Base-by-base conservation (phyloP, 2,888 invertebrate species). In the Pandemis cinnamomeana region DNA sequence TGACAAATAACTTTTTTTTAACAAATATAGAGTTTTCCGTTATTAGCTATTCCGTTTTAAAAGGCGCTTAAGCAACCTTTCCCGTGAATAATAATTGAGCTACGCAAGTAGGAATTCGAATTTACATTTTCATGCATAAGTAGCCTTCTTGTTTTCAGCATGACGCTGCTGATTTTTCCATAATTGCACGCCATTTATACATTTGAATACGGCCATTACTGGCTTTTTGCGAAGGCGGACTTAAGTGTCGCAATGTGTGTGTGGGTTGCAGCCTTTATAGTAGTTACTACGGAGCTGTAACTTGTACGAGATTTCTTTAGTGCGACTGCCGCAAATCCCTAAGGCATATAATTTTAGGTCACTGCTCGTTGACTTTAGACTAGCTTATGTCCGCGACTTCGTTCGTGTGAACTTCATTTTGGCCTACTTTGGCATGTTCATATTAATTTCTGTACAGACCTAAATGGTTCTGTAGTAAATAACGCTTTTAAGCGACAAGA, bases 101-200 rank as follows among this genome's bases (percentile, higher is more conserved):
- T 55, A 55, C 20, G 20, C 58, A 27, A 71, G 67, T 75, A 75
- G 44, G 69, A 76, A 80, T 81, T 78, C 78, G 83, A 82, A 86
- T 87, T 83, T 82, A 79, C 82, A 84, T 86, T 82, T 74, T 84
- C 82, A 81, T 85, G 84, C 79, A 79, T 82, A 80, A 80, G 81
- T 80, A 82, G 77, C 77, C 79, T 81, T 79, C 78, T 80, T 72
- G 78, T 79, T 81, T 80, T 76, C 80, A 80, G 82, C 81, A 83
- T 82, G 80, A 82, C 79, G 79, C 71, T 68, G 80, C 75, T 79
- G 79, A 80, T 83, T 84, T 81, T 80, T 76, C 61, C 77, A 80
- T 84, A 86, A 85, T 83, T 82, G 82, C 75, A 81, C 75, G 77
- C 78, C 78, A 81, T 84, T 79, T 76, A 58, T 68, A 67, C 66